These are phyloP conservation scores for Lagria hirta DNA, from an alignment of 2,888 invertebrate species.

Conservation along the genomic window DNA sequence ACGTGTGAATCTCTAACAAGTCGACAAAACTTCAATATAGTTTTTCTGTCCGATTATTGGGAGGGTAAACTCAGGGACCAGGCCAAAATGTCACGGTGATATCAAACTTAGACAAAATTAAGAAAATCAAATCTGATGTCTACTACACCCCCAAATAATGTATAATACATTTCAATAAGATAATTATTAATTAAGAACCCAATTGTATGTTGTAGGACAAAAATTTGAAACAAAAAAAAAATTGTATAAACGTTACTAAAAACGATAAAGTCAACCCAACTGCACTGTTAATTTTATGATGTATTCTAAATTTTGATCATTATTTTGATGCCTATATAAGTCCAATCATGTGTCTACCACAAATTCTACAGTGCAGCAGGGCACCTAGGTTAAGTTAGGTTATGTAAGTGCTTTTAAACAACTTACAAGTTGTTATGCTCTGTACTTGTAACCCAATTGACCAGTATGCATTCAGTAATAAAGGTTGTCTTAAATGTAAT, in stretches of 20 bases:
- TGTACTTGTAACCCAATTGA: slow-evolving; percentile 58
- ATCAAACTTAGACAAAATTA: slow-evolving; percentile 53
- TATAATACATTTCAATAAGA: slow-evolving; percentile 53
- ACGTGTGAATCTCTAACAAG: slow-evolving; percentile 41
- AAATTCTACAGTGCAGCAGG: slow-evolving; percentile 45
- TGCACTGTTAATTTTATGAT: slow-evolving; percentile 45
- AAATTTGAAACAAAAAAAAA: slow-evolving; percentile 41
- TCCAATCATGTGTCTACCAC: slow-evolving; percentile 32
- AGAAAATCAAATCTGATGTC: slow-evolving; percentile 52
- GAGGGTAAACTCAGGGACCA: slow-evolving; percentile 58
- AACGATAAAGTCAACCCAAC: slow-evolving; percentile 38
- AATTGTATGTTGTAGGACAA: slow-evolving; percentile 51
- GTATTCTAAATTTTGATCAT: slow-evolving; percentile 44
- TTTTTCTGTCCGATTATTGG: slow-evolving; percentile 39
- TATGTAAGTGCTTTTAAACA: slow-evolving; percentile 57
- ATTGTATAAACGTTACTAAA: slow-evolving; percentile 39
- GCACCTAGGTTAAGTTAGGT: slow-evolving; percentile 51
- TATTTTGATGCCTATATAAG: slow-evolving; percentile 36
- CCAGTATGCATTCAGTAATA: slow-evolving; percentile 61
- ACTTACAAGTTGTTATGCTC: slow-evolving; percentile 55
- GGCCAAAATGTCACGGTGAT: slow-evolving; percentile 58
- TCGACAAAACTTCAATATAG: slow-evolving; percentile 27
- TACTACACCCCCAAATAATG: slow-evolving; percentile 48
- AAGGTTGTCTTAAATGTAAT: slow-evolving; percentile 60
- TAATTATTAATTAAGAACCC: slow-evolving; percentile 48